phyloP scores from a whole-genome alignment of 2,888 invertebrate species.

The Dilophus febrilis region DNA sequence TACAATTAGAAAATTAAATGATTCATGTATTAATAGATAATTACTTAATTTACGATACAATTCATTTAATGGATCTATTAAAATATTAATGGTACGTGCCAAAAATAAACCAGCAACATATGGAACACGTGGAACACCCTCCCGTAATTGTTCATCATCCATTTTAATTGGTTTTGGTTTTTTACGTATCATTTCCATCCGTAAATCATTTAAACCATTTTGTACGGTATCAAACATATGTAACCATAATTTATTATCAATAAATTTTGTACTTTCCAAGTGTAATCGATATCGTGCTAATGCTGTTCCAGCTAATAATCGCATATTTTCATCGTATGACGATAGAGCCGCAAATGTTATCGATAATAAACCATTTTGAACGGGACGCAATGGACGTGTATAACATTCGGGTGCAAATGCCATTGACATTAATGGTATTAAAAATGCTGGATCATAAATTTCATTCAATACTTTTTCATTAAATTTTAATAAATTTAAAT shows the following conservation, averaged over 20 bases:
- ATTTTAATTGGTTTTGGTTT: conserved; percentile 15
- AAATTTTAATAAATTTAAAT: too few species aligned
- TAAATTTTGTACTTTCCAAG: conserved; percentile 44
- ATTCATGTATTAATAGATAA: conserved; percentile 60
- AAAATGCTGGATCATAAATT: conserved; percentile 68
- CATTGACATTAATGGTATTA: conserved; percentile 59
- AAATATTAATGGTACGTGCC: conserved; percentile 36
- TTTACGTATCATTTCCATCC: conserved; percentile 20
- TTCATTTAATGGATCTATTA: conserved; percentile 55
- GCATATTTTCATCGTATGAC: conserved; percentile 44
- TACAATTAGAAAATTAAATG: conserved; percentile 57
- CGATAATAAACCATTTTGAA: conserved; percentile 51
- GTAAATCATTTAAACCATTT: conserved; percentile 20
- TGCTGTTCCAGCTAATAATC: conserved; percentile 56
- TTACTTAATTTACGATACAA: conserved; percentile 63
- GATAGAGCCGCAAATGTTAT: conserved; percentile 53
- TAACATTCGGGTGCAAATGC: conserved; percentile 57
- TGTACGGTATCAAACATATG: conserved; percentile 28
- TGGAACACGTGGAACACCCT: conserved; percentile 22
- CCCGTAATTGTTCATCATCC: neutral
- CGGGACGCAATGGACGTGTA: conserved; percentile 51
- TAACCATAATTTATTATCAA: conserved; percentile 26
- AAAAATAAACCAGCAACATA: conserved; percentile 24
- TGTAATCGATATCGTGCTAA: conserved; percentile 58
- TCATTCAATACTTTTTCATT: conserved; percentile 22